phyloP scores from a whole-genome alignment of 2,797 vertebrate genomes.

The Characodon lateralis region DNA sequence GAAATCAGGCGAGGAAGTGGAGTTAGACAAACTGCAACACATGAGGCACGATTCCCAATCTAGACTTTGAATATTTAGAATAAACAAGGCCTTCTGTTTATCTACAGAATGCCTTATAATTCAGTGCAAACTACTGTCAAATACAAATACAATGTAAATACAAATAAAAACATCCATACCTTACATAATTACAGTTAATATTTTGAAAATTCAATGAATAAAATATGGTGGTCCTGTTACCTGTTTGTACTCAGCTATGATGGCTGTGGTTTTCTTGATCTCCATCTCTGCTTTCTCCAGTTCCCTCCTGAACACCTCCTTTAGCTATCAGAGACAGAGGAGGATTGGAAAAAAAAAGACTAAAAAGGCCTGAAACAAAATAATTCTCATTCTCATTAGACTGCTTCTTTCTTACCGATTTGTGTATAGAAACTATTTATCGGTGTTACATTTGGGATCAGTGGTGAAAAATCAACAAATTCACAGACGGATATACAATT shows the following conservation, averaged over 20 bases:
- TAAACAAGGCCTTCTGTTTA: neutral
- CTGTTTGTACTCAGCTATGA: conserved; percentile 98
- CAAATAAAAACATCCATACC: neutral
- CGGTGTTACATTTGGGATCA: neutral
- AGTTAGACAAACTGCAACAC: neutral
- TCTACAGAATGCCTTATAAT: neutral
- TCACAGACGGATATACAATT: too few relatives aligned
- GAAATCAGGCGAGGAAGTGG: conserved; percentile 34
- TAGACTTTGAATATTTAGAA: neutral
- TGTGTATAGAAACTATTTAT: neutral
- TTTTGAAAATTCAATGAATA: neutral
- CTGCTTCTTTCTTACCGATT: neutral
- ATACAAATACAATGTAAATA: neutral
- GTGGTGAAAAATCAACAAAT: neutral
- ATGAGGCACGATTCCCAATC: neutral
- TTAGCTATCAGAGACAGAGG: conserved; percentile 82
- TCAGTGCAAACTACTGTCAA: neutral
- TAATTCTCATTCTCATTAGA: too few relatives aligned
- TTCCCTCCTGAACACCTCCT: conserved; percentile 97
- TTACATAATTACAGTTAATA: too few relatives aligned
- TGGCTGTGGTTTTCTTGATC: conserved; percentile 97
- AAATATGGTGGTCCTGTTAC: conserved; percentile 59
- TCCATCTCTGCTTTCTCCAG: conserved; percentile 96
- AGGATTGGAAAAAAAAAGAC: neutral
- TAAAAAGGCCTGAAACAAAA: neutral